These are phyloP conservation scores for Gopherus flavomarginatus DNA, from an alignment of 2,113 vertebrate genomes.

Conservation along the genomic window DNA sequence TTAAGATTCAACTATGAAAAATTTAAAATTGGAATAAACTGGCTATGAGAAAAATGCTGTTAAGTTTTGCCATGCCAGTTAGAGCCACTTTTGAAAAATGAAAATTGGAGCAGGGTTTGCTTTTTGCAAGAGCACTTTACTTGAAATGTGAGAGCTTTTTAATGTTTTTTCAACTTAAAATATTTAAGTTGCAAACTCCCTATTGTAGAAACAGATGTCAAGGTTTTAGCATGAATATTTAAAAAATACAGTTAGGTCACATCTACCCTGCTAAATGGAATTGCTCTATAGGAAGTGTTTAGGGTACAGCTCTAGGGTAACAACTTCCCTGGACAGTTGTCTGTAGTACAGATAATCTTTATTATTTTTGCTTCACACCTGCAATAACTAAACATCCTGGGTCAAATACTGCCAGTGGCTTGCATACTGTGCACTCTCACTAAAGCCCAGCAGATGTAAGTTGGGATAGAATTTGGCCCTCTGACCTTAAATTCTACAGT, in stretches of 20 bases:
- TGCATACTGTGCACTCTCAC: background rate
- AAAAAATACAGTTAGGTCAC: background rate
- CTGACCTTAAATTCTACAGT: background rate
- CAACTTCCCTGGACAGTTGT: background rate
- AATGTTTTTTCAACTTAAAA: background rate
- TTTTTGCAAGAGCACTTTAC: background rate
- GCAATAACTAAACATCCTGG: background rate
- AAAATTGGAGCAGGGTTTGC: background rate
- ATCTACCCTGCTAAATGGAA: background rate
- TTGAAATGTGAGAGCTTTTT: background rate
- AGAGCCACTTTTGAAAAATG: background rate
- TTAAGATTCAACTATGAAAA: background rate
- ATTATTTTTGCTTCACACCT: background rate
- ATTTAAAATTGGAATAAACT: background rate
- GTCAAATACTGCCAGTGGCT: fast-evolving
- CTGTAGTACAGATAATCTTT: background rate
- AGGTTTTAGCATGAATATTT: background rate
- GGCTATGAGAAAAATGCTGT: background rate
- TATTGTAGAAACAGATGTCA: background rate
- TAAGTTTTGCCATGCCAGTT: background rate
- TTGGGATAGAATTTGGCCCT: background rate
- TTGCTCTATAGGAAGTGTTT: background rate
- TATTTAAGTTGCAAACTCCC: background rate
- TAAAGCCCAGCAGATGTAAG: background rate
- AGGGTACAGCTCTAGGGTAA: background rate